phyloP scores from a whole-genome alignment of 1,140 invertebrate genomes.

The Galleria mellonella region DNA sequence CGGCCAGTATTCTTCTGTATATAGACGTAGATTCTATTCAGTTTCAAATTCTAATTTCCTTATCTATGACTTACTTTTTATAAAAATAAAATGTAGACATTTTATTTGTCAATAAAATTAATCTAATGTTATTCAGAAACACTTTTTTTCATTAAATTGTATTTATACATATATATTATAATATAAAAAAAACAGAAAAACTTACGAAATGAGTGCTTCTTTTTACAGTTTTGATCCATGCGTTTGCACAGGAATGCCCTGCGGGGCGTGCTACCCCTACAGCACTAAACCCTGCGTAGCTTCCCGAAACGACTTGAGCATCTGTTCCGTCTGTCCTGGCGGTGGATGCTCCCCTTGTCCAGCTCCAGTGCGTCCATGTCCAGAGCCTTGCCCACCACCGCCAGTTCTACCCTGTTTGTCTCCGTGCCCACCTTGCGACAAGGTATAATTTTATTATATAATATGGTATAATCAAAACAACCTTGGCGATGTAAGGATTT shows the following conservation, averaged over 20 bases:
- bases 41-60: too few relatives aligned
- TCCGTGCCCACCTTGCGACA: slow-evolving; percentile 54
- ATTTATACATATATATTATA: not conserved
- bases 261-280: slow-evolving; percentile 54
- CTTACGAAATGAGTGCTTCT: slow-evolving; percentile 45
- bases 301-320: slow-evolving; percentile 37
- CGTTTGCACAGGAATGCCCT: slow-evolving; percentile 44
- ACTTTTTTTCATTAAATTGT: not conserved
- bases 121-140: not conserved
- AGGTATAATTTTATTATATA: slow-evolving; percentile 21
- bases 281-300: slow-evolving; percentile 46
- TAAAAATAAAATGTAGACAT: not conserved
- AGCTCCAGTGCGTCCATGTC: slow-evolving; percentile 52
- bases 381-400: slow-evolving; percentile 32
- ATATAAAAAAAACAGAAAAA: slow-evolving; percentile 26
- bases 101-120: not conserved
- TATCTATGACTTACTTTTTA: too few relatives aligned
- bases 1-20: too few relatives aligned
- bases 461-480: too few relatives aligned
- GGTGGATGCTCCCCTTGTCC: slow-evolving; percentile 58
- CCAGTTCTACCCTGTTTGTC: slow-evolving; percentile 50
- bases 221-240: slow-evolving; percentile 60
- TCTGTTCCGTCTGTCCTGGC: slow-evolving; percentile 51
- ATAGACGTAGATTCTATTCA: too few relatives aligned
- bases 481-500: too few relatives aligned